Conservation (phyloP, 1,140 invertebrate genomes). For the Hypothenemus hampei region DNA sequence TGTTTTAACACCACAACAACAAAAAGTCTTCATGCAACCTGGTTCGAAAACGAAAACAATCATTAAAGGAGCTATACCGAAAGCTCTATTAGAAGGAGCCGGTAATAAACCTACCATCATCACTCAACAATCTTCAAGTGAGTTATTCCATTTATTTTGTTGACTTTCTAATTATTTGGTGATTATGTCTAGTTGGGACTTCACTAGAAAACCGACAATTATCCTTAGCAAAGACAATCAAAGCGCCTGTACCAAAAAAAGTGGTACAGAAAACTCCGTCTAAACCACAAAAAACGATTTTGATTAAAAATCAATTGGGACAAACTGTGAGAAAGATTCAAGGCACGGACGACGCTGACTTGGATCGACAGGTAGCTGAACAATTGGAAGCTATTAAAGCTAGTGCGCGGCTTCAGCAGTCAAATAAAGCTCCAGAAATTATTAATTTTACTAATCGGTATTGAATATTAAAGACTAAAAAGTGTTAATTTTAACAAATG, state of each 20-base stretch:
- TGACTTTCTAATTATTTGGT: no score
- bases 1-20: slow-evolving; percentile 53
- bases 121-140: no score
- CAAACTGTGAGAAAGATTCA: slow-evolving; percentile 29
- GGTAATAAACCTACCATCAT: no score
- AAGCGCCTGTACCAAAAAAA: slow-evolving; percentile 4
- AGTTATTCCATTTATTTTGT: no score
- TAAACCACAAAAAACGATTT: slow-evolving; percentile 46
- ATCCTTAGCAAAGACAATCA: slow-evolving; percentile 33
- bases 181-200: no score
- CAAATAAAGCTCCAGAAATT: slow-evolving; percentile 19
- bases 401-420: slow-evolving; percentile 24
- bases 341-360: slow-evolving; percentile 28
- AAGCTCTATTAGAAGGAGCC: slow-evolving; percentile 29
- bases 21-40: slow-evolving; percentile 47
- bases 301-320: slow-evolving; percentile 26
- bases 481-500: not conserved
- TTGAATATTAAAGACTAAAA: not conserved
- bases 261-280: not conserved
- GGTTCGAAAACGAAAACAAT: slow-evolving; percentile 42
- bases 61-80: slow-evolving; percentile 34
- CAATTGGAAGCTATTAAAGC: slow-evolving; percentile 43
- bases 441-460: slow-evolving; percentile 17
- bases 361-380: slow-evolving; percentile 42
- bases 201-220: no score